A percentile compares a stretch with the other conserved stretches of the same genome.
These are phyloP conservation scores for Stenurella melanura DNA, from an alignment of 2,888 invertebrate species.

Conservation along the genomic window DNA sequence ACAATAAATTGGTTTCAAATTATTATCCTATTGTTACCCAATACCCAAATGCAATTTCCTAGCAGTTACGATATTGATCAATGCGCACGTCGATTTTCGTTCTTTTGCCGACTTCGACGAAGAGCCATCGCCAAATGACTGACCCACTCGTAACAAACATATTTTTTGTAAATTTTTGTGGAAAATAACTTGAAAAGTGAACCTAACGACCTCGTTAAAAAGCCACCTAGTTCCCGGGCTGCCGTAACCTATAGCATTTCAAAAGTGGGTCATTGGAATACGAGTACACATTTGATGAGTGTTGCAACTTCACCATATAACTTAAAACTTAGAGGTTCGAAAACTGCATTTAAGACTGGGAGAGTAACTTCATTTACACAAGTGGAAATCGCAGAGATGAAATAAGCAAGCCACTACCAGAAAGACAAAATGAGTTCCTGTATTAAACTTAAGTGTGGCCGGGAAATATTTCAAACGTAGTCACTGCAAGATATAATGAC, in stretches of 20 bases:
- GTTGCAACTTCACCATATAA: slow-evolving; percentile 11
- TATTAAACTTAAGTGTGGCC: neutral
- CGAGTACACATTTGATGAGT: slow-evolving; percentile 30
- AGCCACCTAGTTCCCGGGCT: too few relatives aligned
- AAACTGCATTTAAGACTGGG: neutral
- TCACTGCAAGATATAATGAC: neutral
- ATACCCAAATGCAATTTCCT: too few relatives aligned
- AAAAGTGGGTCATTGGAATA: slow-evolving; percentile 51
- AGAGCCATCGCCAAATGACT: too few relatives aligned
- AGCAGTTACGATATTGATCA: too few relatives aligned
- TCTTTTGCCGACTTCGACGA: too few relatives aligned
- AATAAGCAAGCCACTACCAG: neutral
- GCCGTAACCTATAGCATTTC: slow-evolving; percentile 55
- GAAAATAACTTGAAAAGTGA: too few relatives aligned
- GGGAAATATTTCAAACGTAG: neutral
- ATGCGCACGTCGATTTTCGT: too few relatives aligned
- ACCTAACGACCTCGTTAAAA: too few relatives aligned
- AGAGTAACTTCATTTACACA: neutral
- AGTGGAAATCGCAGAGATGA: neutral
- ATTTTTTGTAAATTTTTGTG: too few relatives aligned
- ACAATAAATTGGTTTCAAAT: too few relatives aligned
- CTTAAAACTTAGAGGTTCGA: neutral
- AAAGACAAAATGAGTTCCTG: neutral
- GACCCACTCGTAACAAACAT: too few relatives aligned
- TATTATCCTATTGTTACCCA: too few relatives aligned